Base-by-base conservation (phyloP, 1,140 invertebrate species). In the Diprion similis region DNA sequence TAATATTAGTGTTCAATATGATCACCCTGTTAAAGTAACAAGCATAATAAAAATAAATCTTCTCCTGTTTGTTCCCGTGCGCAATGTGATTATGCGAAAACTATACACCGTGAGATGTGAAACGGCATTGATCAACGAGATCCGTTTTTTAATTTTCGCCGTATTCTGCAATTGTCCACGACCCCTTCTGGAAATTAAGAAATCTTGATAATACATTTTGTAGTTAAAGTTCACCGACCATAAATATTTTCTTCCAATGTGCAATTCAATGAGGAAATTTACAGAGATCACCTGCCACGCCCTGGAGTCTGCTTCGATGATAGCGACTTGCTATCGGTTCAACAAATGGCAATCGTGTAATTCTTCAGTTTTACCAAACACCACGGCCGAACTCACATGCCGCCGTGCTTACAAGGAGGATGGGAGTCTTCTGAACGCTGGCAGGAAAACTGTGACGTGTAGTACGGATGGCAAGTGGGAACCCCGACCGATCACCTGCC, bases 401-500 rank as follows among this genome's bases (percentile, higher is more conserved):
- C 48, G 48, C 15, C 10, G 10, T 10, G 48, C 10, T 1, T 51
- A 51, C 48, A 51, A 15, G 15, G 48, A 51, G 15, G 48, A 51
- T 15, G 15, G 10, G 10, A 51, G 48, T 71, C 17, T 71, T 77
- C 13, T 78, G 70, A 67, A 75, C 10, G 46, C 70, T 0, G 75
- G 77, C 10, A 51, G 73, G 0, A 71, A 78, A 8, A 69, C 10
- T 1, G 78, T 87, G 11, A 77, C 0, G 46, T 88, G 87, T 71
- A 86, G 84, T 72, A 24, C 69, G 7, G 75, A 71, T 0, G 87
- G 86, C 18, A 9, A 83, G 46, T 88, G 87, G 86, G 80, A 82
- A n/a, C 85, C 86, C 9, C 70, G 82, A 4, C 86, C 86, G 64
- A 85, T 87, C 65, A 73, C 45, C 73, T 88, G 86, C 47, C 37